Evolutionary conservation across 2,113 vertebrate species (phyloP).

Genomic region (Hystrix cristata): DNA sequence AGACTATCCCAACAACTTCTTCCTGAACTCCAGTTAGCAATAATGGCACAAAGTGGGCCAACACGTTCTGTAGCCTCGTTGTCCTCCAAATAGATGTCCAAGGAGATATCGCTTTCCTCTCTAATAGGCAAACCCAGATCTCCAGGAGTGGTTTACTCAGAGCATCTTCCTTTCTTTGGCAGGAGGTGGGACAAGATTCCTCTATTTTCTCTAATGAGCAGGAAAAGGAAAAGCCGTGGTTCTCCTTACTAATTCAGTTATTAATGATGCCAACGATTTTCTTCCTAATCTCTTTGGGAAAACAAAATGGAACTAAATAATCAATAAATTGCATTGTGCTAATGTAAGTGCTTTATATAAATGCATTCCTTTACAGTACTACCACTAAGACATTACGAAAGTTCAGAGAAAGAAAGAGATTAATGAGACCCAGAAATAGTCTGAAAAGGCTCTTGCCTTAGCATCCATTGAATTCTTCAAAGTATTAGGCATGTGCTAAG

Average conservation of each 20-base stretch:
- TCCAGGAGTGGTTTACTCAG: background rate
- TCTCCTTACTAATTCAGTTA: constrained; percentile 6
- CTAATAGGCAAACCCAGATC: background rate
- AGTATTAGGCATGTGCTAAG: background rate
- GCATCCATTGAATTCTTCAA: background rate
- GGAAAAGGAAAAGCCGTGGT: background rate
- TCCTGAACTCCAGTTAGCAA: background rate
- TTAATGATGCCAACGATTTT: background rate
- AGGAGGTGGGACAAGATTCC: background rate
- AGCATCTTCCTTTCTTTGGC: background rate
- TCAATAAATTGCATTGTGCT: constrained; percentile 24
- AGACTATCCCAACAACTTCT: background rate
- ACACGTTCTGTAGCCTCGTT: background rate
- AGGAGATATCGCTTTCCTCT: background rate
- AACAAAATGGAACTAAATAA: constrained; percentile 37
- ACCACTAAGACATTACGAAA: background rate
- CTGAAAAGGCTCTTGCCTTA: background rate
- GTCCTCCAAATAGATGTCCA: background rate
- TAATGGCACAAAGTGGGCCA: background rate
- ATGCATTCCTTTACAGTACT: background rate
- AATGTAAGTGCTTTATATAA: background rate
- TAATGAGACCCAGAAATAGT: background rate
- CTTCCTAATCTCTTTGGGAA: background rate
- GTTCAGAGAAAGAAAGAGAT: background rate
- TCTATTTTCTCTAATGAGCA: background rate